Evolutionary conservation across 2,113 vertebrate genomes (phyloP), one percentile per base, ranked within the genome.

Genomic region (Donacobius atricapilla): DNA sequence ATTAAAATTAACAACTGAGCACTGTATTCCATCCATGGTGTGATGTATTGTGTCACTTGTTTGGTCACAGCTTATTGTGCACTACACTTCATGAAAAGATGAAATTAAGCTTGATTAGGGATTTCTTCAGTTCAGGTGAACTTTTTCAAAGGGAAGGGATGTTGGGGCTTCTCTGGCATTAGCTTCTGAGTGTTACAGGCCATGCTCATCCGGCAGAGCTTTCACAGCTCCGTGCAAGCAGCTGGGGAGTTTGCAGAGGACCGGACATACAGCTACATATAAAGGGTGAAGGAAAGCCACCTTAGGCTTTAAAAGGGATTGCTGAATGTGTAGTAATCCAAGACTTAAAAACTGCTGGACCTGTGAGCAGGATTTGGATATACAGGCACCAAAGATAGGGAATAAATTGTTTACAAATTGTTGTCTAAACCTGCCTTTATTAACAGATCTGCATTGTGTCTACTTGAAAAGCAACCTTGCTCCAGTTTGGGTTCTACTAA

Each of bases 251-350:
- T 78, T 64, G 23, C 37, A 58, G 39, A 81, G 37, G 42, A 54
- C 9, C 15, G n/a, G 16, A 22, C 7, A 7, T 3, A 15, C 3
- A n/a, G 5, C 11, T 73, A 7, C 1, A 2, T 1, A 1, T 14
- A 23, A 65, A 86, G 12, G 33, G 27, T 12, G 0, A 4, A 47
- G 20, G 31, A n/a, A 53, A 27, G 6, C 13, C 10, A 45, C 13
- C 3, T 33, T 18, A 25, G 5, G 35, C 17, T 63, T 56, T 63
- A 14, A 65, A 56, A 48, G 23, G 6, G 24, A 14, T 8, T 58
- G 6, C 20, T 81, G 28, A 25, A 4, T 3, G 35, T 75, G 5
- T 40, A 33, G 33, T 8, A 63, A 30, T 31, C 7, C 1, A 23
- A 15, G 33, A 45, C 33, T 10, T 54, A 42, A 45, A 78, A 86